Conservation (phyloP, 2,797 vertebrate species). For the Mycteria americana region DNA sequence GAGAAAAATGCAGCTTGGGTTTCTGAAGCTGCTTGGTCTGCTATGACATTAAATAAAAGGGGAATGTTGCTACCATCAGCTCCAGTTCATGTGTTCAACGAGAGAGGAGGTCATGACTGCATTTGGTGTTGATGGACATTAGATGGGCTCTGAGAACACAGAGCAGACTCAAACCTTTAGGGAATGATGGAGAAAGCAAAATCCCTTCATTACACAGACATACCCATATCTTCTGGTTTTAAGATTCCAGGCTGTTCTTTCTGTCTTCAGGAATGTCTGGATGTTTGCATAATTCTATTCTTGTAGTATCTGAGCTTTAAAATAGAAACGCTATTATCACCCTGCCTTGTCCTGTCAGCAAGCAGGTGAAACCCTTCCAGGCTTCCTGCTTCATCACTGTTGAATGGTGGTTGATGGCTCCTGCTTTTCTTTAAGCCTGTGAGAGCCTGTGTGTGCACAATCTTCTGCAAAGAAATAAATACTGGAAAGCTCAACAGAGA, state of each 20-base stretch:
- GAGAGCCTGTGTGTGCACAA: background rate
- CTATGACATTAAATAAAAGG: background rate
- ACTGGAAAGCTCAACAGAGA: background rate
- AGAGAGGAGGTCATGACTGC: background rate
- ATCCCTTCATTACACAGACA: background rate
- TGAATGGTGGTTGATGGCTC: background rate
- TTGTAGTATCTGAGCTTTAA: background rate
- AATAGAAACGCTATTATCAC: background rate
- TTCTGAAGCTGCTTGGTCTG: background rate
- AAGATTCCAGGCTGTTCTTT: background rate
- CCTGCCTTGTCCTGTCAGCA: background rate
- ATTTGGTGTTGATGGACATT: fast-evolving
- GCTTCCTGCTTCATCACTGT: background rate
- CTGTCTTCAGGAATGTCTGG: background rate
- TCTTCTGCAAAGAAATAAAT: background rate
- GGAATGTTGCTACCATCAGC: background rate
- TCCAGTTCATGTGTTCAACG: background rate
- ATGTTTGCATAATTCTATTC: background rate
- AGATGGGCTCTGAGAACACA: background rate
- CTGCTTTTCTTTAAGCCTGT: background rate
- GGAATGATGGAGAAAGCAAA: background rate
- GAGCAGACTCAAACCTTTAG: background rate
- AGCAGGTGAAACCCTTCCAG: background rate
- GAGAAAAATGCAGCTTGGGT: background rate
- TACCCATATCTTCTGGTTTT: background rate